Base-by-base conservation (phyloP, 35 echinoderm and acorn worm species). In the Strongylocentrotus purpuratus region DNA sequence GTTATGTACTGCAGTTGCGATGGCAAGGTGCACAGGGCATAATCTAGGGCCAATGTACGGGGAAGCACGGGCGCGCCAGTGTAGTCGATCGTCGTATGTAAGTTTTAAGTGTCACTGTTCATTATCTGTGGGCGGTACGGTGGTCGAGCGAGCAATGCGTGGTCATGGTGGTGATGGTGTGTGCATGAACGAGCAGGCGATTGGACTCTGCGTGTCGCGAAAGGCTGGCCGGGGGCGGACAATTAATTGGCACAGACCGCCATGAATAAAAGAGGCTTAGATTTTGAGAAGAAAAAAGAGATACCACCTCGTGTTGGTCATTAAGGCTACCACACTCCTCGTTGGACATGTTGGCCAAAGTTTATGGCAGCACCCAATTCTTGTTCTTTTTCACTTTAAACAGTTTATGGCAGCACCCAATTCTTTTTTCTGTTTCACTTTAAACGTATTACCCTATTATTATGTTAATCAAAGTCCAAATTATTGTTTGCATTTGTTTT, bases 221-320 rank as follows among this genome's bases (percentile, higher is more conserved):
- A 78, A 78, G 28, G 65, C 20, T n/a, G 65, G 28, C 65, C 28
- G 65, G 65, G 20, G 65, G 65, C 65, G 65, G 65, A 28, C 28
- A 78, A 78, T 78, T 78, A 78, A 78, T 78, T 78, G 65, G 65
- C 22, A 78, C 65, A 78, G 65, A 78, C 65, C 65, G 65, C 65
- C 8, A 78, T 78, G 20, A 78, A 78, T 28, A 78, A 78, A 55
- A 15, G 15, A 15, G 50, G 50, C 50, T 55, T 52, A 52, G 61
- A 70, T 70, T 70, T 70, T 78, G 65, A 28, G 17, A 78, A 22
- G 25, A 78, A 25, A 78, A 5, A 7, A 78, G 20, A 22, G 28
- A 78, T 59, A 59, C 20, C 22, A 78, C 28, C 65, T 78, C 65
- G 65, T 78, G 65, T 78, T 78, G 20, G 65, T n/a, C 20, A 78